These are phyloP conservation scores for Cardinalis cardinalis DNA, from an alignment of 2,113 vertebrate species.

Conservation along the genomic window DNA sequence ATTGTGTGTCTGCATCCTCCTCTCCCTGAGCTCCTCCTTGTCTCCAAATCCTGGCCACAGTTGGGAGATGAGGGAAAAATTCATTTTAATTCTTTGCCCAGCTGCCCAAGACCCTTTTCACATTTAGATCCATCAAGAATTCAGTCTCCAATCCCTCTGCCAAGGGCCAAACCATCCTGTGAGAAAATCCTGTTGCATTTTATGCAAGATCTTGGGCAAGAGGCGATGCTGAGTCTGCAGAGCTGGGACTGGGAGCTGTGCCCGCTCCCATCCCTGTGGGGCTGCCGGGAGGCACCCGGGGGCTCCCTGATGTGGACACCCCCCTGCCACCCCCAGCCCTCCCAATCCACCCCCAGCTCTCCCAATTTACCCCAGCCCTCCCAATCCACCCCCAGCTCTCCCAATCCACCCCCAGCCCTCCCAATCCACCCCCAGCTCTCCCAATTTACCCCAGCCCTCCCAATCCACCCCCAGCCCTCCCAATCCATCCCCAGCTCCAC, in stretches of 20 bases:
- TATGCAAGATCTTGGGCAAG: conserved; percentile 8
- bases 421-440: not conserved
- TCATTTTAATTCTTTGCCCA: not conserved
- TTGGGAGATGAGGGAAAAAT: not conserved
- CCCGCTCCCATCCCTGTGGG: not conserved
- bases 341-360: not conserved
- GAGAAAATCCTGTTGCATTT: not conserved
- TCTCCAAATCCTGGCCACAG: not conserved
- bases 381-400: not conserved
- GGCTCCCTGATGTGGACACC: fast-evolving
- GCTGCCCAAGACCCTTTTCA: not conserved
- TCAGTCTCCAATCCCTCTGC: not conserved
- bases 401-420: fast-evolving
- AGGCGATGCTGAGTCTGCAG: not conserved
- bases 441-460: not conserved
- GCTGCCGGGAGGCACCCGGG: not conserved
- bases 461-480: not conserved
- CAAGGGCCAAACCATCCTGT: not conserved
- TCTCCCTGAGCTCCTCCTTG: not conserved
- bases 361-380: not conserved
- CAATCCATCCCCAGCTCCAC: too few species aligned
- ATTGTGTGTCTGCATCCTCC: fast-evolving
- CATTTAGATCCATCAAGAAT: fast-evolving
- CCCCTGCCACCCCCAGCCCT: not conserved
- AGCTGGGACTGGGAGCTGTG: not conserved